A percentile compares a stretch with the other conserved stretches of the same genome.
Evolutionary conservation across 1,140 invertebrate species (phyloP).

Genomic region (Amyelois transitella): DNA sequence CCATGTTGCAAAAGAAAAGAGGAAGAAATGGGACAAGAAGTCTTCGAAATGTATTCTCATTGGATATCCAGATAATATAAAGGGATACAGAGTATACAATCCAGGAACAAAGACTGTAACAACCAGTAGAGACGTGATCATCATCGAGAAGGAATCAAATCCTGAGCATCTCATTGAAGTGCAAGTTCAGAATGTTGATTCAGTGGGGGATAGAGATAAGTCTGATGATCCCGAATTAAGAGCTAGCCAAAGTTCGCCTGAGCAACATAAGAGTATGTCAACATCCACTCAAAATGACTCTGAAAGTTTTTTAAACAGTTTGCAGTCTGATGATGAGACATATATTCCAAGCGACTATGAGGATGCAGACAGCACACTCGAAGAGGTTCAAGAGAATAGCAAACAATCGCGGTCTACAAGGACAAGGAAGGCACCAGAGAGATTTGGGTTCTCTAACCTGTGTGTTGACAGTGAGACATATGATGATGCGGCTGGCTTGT

Average conservation of each 20-base stretch:
- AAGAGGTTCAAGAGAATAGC: no score
- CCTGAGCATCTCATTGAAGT: background rate
- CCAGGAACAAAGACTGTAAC: constrained; percentile 19
- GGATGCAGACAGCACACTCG: background rate
- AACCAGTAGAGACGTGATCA: constrained; percentile 10
- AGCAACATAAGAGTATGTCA: background rate
- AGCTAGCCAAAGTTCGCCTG: no score
- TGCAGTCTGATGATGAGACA: background rate
- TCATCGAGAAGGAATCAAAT: constrained; percentile 2
- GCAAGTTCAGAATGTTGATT: background rate
- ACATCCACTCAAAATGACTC: no score
- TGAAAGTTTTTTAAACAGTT: no score
- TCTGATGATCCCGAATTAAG: background rate
- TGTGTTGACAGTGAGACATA: constrained; percentile 27
- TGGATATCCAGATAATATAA: constrained; percentile 33
- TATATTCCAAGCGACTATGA: constrained; percentile 4
- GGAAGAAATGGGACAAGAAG: constrained; percentile 22
- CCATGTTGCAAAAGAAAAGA: constrained; percentile 15
- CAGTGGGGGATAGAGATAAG: background rate
- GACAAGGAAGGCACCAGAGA: constrained; percentile 8
- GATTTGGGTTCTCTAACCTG: constrained; percentile 2
- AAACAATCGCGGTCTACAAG: no score
- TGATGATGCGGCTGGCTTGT: constrained; percentile 18
- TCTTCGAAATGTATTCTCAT: constrained; percentile 28
- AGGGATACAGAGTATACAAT: constrained; percentile 37